Evolutionary conservation across 2,888 invertebrate genomes (phyloP), one percentile per base, ranked within the genome.

Genomic region (Eremobia ochroleuca): DNA sequence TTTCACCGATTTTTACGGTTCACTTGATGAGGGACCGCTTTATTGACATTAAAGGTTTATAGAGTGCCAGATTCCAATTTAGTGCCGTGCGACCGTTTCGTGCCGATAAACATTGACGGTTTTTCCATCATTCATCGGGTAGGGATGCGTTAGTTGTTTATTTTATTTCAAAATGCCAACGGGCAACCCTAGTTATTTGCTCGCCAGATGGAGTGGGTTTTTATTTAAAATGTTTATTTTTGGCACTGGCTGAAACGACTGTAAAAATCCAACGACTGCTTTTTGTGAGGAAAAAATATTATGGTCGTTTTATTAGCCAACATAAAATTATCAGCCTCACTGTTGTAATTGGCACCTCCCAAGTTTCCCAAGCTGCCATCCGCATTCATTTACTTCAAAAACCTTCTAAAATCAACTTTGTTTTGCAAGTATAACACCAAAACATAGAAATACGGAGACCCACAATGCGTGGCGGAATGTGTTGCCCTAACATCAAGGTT

Each of bases 11-110:
- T 94, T 93, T 95, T 91, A 94, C 92, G 92, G 92, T 89, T 85
- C 90, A 87, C 90, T 88, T 92, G 93, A 93, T 92, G 92, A 93
- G 92, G 92, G 94, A 91, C 88, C 90, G 86, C 88, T 94, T 94
- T 95, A 95, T 96, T 94, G 94, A 95, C 94, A 94, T 94, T 93
- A 92, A 94, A 93, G 92, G 94, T 94, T 94, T 94, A 94, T 93
- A 87, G 92, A 94, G 93, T 92, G 91, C 92, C 91, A 91, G 92
- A 92, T 93, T 94, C 91, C 94, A 93, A 94, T 95, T 93, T 94
- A 93, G 91, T 89, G 89, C 79, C 86, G 81, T 77, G 85, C 90
- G 88, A 90, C 88, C 90, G 90, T 87, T 84, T 73, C 73, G 85
- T 76, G 81, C 80, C 89, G 91, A 93, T 94, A 93, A 93, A 93